phyloP scores from a whole-genome alignment of 2,797 vertebrate species.

The Sebastolobus altivelis region DNA sequence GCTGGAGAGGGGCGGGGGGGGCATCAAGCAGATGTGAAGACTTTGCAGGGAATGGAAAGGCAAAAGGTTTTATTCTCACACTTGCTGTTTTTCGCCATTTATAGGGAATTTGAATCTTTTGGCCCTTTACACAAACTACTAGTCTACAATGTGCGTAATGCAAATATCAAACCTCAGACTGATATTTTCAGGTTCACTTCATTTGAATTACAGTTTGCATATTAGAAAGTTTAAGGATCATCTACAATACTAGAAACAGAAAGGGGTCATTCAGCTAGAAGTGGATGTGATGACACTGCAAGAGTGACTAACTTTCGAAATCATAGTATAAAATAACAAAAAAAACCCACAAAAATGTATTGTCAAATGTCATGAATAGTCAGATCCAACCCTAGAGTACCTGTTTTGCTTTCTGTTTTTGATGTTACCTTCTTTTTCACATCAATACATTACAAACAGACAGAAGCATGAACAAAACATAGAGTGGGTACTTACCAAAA shows the following conservation, averaged over 20 bases:
- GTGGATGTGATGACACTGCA: neutral
- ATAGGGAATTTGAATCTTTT: neutral
- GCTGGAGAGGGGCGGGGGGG: slow-evolving; percentile 10
- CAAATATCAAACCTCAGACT: neutral
- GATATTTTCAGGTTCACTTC: neutral
- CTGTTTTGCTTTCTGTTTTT: neutral
- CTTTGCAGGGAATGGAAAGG: slow-evolving; percentile 27
- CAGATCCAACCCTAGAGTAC: neutral
- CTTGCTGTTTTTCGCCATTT: slow-evolving; percentile 11
- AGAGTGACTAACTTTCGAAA: neutral
- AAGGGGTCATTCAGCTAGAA: neutral
- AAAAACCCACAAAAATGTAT: neutral
- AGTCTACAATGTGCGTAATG: neutral
- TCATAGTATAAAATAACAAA: neutral
- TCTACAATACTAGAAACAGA: neutral
- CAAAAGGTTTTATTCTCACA: slow-evolving; percentile 25
- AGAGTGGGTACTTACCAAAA: neutral
- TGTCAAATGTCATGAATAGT: neutral
- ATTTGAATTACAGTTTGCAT: neutral
- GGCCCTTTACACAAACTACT: neutral
- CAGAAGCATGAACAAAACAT: neutral
- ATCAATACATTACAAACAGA: neutral
- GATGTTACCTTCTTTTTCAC: neutral
- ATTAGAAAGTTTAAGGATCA: neutral
- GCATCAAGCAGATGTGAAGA: slow-evolving; percentile 29